Evolutionary conservation across 2,888 invertebrate species (phyloP).

Genomic region (Petrophora chlorosata): DNA sequence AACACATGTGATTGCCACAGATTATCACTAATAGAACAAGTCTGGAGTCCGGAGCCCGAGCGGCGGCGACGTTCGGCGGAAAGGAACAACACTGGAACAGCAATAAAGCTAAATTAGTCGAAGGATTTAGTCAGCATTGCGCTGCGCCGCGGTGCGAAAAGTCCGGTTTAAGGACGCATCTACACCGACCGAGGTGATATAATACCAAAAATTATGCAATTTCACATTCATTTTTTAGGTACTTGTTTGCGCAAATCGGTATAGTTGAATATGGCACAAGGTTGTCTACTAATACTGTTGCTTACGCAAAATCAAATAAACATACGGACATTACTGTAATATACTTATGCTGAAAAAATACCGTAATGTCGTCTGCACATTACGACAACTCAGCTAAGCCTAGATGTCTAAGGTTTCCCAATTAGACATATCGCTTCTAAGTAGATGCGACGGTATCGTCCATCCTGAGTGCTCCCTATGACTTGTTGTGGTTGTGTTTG

Average conservation of each 20-base stretch:
- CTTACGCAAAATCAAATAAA: background rate
- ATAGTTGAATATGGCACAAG: background rate
- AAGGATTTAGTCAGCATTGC: slow-evolving; percentile 13
- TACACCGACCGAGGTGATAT: background rate
- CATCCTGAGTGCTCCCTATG: background rate
- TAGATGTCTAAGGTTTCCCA: too few species aligned
- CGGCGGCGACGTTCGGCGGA: slow-evolving; percentile 6
- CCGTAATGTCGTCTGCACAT: too few species aligned
- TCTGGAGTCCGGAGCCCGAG: too few species aligned
- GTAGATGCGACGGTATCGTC: background rate
- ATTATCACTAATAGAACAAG: background rate
- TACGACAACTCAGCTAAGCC: too few species aligned
- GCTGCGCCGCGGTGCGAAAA: slow-evolving; percentile 9
- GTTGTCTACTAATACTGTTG: background rate
- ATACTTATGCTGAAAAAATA: too few species aligned
- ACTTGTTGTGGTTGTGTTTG: background rate
- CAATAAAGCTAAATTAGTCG: slow-evolving; percentile 19
- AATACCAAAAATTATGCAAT: background rate
- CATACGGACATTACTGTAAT: background rate
- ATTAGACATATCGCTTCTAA: too few species aligned
- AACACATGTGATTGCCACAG: background rate
- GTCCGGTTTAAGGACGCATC: background rate
- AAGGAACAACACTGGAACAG: slow-evolving; percentile 10
- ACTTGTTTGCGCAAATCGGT: background rate
- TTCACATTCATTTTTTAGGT: background rate